Percentiles rank a stretch among this genome's conserved stretches.
phyloP scores from a whole-genome alignment of 2,888 invertebrate species.

The Agrotis exclamationis region DNA sequence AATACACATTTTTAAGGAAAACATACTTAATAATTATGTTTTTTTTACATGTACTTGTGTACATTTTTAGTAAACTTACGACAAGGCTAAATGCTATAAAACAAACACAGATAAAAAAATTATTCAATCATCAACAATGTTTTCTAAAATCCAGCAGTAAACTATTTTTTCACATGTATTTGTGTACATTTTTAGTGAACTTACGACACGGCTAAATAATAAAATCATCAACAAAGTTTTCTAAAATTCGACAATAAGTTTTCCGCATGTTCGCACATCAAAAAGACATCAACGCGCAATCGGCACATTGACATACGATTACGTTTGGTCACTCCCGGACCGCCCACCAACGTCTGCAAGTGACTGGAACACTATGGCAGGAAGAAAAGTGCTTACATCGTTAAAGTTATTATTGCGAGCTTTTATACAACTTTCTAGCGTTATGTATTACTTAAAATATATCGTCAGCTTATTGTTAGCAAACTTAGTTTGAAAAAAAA shows the following conservation, averaged over 20 bases:
- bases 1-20: too few relatives aligned
- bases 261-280: slow-evolving; percentile 63
- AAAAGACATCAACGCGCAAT: slow-evolving; percentile 82
- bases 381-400: slow-evolving; percentile 4
- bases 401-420: not conserved
- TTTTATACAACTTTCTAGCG: not conserved
- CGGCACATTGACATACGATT: slow-evolving; percentile 31
- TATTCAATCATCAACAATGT: too few relatives aligned
- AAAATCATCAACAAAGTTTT: not conserved
- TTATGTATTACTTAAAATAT: too few relatives aligned
- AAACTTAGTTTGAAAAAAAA: not conserved
- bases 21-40: too few relatives aligned
- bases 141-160: slow-evolving; percentile 1
- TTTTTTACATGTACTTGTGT: too few relatives aligned
- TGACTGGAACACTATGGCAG: slow-evolving; percentile 33
- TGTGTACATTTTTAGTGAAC: too few relatives aligned
- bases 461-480: too few relatives aligned
- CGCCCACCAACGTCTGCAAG: slow-evolving; percentile 9
- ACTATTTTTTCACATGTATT: too few relatives aligned
- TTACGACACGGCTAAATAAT: not conserved
- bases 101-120: too few relatives aligned
- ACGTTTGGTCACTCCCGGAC: slow-evolving; percentile 8
- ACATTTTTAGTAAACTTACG: too few relatives aligned
- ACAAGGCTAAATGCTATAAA: not conserved
- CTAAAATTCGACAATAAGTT: not conserved